phyloP scores from a whole-genome alignment of 1,140 invertebrate species.

The Subanguina moxae region DNA sequence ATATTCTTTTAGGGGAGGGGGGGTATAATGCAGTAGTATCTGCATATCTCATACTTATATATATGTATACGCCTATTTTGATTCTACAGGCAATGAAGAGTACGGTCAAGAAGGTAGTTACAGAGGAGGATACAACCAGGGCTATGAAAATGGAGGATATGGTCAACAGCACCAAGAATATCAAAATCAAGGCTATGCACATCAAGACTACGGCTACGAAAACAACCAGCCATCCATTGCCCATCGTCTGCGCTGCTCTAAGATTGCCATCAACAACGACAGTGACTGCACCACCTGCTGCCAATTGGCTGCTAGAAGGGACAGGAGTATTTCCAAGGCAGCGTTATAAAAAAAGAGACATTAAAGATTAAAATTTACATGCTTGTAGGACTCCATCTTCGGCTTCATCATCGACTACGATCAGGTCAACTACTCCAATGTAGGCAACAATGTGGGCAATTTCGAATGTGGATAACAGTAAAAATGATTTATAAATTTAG shows the following conservation, averaged over 20 bases:
- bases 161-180: neutral
- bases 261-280: conserved; percentile 23
- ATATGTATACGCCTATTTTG: too few relatives aligned
- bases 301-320: conserved; percentile 18
- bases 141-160: neutral
- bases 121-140: too few relatives aligned
- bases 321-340: neutral
- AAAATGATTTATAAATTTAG: too few relatives aligned
- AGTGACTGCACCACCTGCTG: conserved; percentile 23
- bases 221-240: conserved; percentile 2
- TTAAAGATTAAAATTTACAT: too few relatives aligned
- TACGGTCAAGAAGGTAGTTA: too few relatives aligned
- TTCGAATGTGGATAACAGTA: too few relatives aligned
- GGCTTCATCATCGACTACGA: conserved; percentile 25
- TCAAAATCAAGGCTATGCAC: neutral
- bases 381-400: conserved; percentile 1
- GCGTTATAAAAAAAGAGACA: too few relatives aligned
- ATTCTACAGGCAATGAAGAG: too few relatives aligned
- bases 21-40: too few relatives aligned
- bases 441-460: neutral
- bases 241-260: conserved; percentile 26
- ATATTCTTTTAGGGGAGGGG: too few relatives aligned
- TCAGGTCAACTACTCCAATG: neutral
- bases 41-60: too few relatives aligned
- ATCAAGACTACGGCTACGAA: too few relatives aligned